Conservation (phyloP, 2,888 invertebrate genomes). For the Junonia oenone region DNA sequence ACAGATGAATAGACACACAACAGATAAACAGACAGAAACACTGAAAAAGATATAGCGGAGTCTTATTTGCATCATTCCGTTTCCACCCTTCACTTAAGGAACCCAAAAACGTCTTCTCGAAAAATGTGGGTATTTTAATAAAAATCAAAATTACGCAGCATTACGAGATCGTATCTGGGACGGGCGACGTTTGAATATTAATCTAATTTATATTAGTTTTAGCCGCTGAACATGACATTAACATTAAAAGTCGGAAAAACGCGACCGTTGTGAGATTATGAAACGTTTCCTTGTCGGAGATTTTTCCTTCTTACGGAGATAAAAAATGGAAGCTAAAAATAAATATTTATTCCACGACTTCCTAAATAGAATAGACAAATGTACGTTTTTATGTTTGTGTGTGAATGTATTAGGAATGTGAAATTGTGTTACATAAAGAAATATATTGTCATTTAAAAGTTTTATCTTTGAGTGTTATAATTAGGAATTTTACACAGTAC, state of each 20-base stretch:
- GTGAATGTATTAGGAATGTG: no score
- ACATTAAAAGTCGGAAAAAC: slow-evolving; percentile 1
- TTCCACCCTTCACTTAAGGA: no score
- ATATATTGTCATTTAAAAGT: no score
- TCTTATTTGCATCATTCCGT: no score
- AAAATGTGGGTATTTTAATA: slow-evolving; percentile 2
- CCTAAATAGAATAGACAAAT: no score
- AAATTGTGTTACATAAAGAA: no score
- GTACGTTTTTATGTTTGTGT: no score
- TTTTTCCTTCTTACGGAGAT: neutral
- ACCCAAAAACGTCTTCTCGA: slow-evolving; percentile 12
- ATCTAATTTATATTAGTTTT: slow-evolving; percentile 19
- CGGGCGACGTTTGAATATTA: slow-evolving; percentile 20
- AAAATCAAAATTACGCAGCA: slow-evolving; percentile 42
- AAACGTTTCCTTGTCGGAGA: neutral
- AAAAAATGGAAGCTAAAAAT: neutral
- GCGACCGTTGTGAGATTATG: neutral
- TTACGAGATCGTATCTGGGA: slow-evolving; percentile 34
- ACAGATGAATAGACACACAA: no score
- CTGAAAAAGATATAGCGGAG: no score
- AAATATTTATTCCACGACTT: neutral
- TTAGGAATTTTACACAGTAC: no score
- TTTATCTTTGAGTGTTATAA: no score
- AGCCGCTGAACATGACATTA: slow-evolving; percentile 1
- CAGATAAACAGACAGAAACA: no score